Base-by-base conservation (phyloP, 2,888 invertebrate species). In the Nomada lathburiana region DNA sequence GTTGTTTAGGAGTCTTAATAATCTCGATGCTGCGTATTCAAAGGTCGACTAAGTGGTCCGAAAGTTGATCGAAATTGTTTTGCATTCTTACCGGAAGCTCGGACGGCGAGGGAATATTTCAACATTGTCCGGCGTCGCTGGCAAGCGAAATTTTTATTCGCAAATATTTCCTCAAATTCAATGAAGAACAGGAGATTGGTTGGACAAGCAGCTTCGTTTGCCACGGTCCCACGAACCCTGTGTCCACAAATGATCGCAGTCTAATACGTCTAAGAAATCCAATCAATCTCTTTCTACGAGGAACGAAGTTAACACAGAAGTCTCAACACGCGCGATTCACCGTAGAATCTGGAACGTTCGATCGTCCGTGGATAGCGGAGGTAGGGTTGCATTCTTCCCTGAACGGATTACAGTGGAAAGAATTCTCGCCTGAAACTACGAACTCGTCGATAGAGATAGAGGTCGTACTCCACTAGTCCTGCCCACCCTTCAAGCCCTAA, bases 371-470 rank as follows among this genome's bases (percentile, higher is more conserved):
- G 62, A 47, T 59, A 55, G 57, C 57, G 71, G 59, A 36, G n/a
- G 42, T 16, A 50, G 53, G 79, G 86, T 86, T 88, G 86, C 89
- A 89, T 90, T 88, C 88, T 88, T 87, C 89, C 85, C 83, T 72
- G 53, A 86, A 83, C 83, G 89, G 91, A 90, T 91, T 90, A 91
- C 87, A 84, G 78, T 57, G 76, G 79, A 82, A 87, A 87, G 88
- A 88, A 90, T 89, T 83, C 84, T 76, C 76, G 59, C 70, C 76
- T 68, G 68, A 60, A 72, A 69, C 75, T 52, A 72, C 64, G 81
- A 82, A 87, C 85, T 83, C 87, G 85, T 78, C 88, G 90, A 88
- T 86, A 83, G 88, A 89, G 90, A 89, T 89, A 90, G 84, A 70
- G 69, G 7, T 7, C 2, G 59, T 59, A 59, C 9, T 55, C 50